Conservation (phyloP, 2,797 vertebrate species). For the Gymnocypris eckloni region DNA sequence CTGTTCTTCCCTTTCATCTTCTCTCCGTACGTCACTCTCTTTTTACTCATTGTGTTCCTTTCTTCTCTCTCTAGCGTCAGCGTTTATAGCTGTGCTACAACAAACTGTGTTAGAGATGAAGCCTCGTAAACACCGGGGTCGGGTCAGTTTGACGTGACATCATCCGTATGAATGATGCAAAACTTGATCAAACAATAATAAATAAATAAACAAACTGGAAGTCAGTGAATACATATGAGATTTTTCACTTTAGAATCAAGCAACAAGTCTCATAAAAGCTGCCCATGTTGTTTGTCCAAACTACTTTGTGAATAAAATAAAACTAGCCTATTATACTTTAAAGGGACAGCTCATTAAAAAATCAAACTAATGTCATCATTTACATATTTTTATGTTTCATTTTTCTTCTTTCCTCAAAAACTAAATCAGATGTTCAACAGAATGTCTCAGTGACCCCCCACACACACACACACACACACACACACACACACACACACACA, state of each 20-base stretch:
- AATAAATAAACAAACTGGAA: not conserved
- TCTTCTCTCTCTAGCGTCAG: slow-evolving; percentile 7
- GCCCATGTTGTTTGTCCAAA: not conserved
- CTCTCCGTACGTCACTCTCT: not conserved
- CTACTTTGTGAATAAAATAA: not conserved
- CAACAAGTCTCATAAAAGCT: not conserved
- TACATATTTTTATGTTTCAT: not conserved
- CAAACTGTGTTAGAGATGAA: slow-evolving; percentile 35
- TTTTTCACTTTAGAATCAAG: not conserved
- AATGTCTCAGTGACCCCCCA: not conserved
- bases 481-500: no score
- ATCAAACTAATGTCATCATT: not conserved
- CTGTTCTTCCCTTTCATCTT: not conserved
- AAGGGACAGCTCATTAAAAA: not conserved
- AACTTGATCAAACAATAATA: not conserved
- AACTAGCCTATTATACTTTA: not conserved
- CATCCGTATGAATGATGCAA: not conserved
- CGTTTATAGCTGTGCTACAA: slow-evolving; percentile 28
- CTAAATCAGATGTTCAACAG: not conserved
- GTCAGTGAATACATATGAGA: not conserved
- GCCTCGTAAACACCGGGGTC: slow-evolving; percentile 36
- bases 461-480: no score
- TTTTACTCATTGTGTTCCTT: not conserved
- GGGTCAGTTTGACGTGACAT: not conserved
- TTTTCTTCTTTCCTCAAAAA: not conserved